These are phyloP conservation scores for Xiphorhynchus erythropygius DNA, from an alignment of 2,797 vertebrate species.

Conservation along the genomic window DNA sequence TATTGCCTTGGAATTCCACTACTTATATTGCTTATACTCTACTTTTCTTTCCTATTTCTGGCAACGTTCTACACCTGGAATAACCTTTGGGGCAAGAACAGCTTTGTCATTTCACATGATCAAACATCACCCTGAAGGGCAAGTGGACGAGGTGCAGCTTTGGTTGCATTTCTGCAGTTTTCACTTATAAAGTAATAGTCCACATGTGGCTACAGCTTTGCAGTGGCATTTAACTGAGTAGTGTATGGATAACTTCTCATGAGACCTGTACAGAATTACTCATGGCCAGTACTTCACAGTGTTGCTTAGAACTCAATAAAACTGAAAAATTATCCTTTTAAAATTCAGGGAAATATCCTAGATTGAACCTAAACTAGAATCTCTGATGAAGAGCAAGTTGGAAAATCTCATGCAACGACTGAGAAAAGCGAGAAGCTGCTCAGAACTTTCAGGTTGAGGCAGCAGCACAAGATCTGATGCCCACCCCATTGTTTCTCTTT, in stretches of 20 bases:
- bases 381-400: neutral
- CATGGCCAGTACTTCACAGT: neutral
- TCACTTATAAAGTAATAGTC: neutral
- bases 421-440: neutral
- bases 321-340: neutral
- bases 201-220: neutral
- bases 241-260: neutral
- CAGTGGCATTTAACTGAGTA: neutral
- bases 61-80: neutral
- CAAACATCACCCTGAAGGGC: neutral
- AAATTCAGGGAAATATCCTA: neutral
- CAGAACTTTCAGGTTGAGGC: neutral
- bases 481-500: neutral
- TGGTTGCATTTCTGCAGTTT: neutral
- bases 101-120: neutral
- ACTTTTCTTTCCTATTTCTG: neutral
- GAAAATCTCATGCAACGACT: slow-evolving; percentile 35
- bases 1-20: neutral
- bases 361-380: neutral
- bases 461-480: neutral
- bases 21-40: neutral
- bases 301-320: neutral
- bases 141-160: neutral
- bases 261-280: neutral
- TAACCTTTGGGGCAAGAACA: neutral